Base-by-base conservation (phyloP, 2,888 invertebrate genomes). In the Hedya salicella region DNA sequence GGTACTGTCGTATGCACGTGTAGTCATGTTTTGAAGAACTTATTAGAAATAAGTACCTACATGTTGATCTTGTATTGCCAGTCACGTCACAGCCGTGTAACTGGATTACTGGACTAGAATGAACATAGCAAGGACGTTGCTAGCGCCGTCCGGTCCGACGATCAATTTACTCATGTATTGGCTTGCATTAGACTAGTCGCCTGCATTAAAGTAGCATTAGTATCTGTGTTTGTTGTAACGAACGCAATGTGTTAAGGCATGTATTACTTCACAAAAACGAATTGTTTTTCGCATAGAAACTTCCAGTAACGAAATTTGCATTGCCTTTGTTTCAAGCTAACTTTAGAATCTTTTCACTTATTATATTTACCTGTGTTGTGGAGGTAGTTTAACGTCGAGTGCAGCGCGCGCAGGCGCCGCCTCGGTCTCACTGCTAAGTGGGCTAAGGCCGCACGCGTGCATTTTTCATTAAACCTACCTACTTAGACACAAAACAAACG, bases 361-460 rank as follows among this genome's bases (percentile, higher is more conserved):
- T 19, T 25, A 39, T 65, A 21, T 64, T 59, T 52, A 50, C 50
- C 21, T 21, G 64, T 2, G 13, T 21, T 21, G 64, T 2, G 13
- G 21, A 53, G 52, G 53, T 56, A 49, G 52, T 65, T 65, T 59
- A 44, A 52, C 65, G 52, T 16, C 19, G 67, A 70, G 69, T 63
- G 70, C 64, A 69, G 64, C 62, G 65, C 70, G 73, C 67, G 44
- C 67, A 73, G 72, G 68, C 69, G 70, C 52, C 73, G 73, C 72
- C 71, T 69, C 74, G 68, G 68, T 74, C 75, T 73, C 77, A 79
- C 76, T 75, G 68, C 71, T 79, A 87, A 85, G 78, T 88, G 76
- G 88, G 89, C 86, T 88, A 90, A 91, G 90, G 90, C 86, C 88
- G 83, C 77, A 73, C 71, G 75, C 77, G 80, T 84, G 82, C 85